phyloP scores from a whole-genome alignment of 2,797 vertebrate genomes.

The Centroberyx gerrardi region DNA sequence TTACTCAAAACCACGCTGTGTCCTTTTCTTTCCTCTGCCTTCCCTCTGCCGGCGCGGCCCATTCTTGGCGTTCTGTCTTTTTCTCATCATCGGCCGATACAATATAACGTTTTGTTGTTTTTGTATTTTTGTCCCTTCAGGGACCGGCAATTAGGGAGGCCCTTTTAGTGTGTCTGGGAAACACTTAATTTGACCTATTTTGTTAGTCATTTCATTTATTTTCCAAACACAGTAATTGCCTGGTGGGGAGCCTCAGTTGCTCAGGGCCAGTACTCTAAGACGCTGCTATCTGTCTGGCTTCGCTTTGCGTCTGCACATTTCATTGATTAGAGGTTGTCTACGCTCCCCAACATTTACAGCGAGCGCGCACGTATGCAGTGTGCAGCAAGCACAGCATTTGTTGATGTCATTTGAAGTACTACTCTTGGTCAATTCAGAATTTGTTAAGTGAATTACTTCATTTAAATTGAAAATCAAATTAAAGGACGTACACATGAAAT shows the following conservation, averaged over 20 bases:
- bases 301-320: constrained; percentile 35
- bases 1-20: constrained; percentile 66
- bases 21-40: constrained; percentile 52
- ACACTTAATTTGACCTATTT: constrained; percentile 85
- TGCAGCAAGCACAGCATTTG: no score
- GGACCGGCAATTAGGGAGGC: constrained; percentile 80
- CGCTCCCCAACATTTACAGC: constrained; percentile 29
- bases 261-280: constrained; percentile 3
- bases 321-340: constrained; percentile 71
- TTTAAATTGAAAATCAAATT: background rate
- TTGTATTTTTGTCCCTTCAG: constrained; percentile 65
- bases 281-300: constrained; percentile 52
- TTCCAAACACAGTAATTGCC: constrained; percentile 83
- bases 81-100: constrained; percentile 51
- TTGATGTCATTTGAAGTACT: no score
- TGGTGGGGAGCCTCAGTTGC: constrained; percentile 67
- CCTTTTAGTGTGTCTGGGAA: constrained; percentile 73
- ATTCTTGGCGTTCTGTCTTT: constrained; percentile 31
- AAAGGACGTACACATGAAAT: background rate
- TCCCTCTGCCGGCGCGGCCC: constrained; percentile 11
- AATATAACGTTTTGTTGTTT: constrained; percentile 73
- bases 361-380: background rate
- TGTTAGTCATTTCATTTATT: constrained; percentile 84
- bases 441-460: background rate
- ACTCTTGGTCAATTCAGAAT: background rate